Evolutionary conservation across 2,888 invertebrate species (phyloP).

Genomic region (Ormia ochracea): DNA sequence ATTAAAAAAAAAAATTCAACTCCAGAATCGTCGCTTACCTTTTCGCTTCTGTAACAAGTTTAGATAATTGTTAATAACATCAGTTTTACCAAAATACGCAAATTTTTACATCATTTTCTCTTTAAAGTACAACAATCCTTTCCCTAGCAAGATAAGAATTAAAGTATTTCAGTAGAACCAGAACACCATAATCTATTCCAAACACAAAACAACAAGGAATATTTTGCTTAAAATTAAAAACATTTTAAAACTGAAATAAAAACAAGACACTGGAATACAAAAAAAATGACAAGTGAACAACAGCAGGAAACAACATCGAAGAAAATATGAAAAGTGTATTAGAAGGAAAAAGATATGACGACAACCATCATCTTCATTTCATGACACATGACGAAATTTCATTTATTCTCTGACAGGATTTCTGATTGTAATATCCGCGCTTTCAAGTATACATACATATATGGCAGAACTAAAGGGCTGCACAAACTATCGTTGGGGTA

Average conservation of each 20-base stretch:
- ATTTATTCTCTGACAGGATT: constrained; percentile 73
- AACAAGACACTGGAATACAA: constrained; percentile 11
- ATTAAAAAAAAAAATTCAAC: too few species aligned
- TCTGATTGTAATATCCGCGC: constrained; percentile 75
- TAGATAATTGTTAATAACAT: too few species aligned
- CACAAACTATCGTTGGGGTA: too few species aligned
- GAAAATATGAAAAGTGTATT: background rate
- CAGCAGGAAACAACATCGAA: background rate
- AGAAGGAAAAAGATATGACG: constrained; percentile 31
- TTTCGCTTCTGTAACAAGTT: too few species aligned
- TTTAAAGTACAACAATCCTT: too few species aligned
- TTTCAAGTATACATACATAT: background rate
- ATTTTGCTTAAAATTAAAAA: constrained; percentile 48
- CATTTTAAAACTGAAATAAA: constrained; percentile 18
- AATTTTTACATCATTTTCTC: too few species aligned
- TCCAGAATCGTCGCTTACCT: too few species aligned
- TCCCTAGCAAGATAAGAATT: too few species aligned
- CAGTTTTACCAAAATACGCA: too few species aligned
- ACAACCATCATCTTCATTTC: constrained; percentile 37
- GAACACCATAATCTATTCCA: constrained; percentile 29
- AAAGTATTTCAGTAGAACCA: too few species aligned
- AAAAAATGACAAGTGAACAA: constrained; percentile 32
- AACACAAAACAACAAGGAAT: constrained; percentile 49
- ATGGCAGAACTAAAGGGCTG: too few species aligned
- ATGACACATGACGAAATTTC: constrained; percentile 71